Evolutionary conservation across 2,888 invertebrate genomes (phyloP).

Genomic region (Calameuta pallipes): DNA sequence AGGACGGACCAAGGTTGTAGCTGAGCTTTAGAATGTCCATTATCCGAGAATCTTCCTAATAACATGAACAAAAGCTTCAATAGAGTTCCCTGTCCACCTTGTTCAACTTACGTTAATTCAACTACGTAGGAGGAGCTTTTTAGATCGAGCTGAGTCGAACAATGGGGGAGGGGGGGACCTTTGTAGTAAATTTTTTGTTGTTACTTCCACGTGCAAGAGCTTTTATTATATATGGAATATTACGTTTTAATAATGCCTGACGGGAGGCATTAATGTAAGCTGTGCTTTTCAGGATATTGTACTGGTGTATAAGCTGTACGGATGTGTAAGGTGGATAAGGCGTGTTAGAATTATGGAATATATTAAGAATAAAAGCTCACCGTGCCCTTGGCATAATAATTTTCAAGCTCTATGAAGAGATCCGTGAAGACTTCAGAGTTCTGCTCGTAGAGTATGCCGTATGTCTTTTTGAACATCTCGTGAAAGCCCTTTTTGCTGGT

Average conservation of each 20-base stretch:
- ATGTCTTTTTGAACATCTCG: slow-evolving; percentile 94
- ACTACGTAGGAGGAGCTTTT: not conserved
- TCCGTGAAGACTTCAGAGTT: slow-evolving; percentile 93
- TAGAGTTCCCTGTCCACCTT: not conserved
- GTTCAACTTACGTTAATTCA: not conserved
- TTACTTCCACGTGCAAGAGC: not conserved
- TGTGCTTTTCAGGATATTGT: slow-evolving; percentile 9
- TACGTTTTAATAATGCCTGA: not conserved
- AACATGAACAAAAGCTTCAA: not conserved
- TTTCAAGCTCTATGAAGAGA: slow-evolving; percentile 89
- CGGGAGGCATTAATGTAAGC: not conserved
- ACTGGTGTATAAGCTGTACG: not conserved
- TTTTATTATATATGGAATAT: not conserved
- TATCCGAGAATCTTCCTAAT: not conserved
- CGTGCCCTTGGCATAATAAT: slow-evolving; percentile 84
- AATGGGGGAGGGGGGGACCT: not conserved
- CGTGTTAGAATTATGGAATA: not conserved
- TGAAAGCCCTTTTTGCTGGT: slow-evolving; percentile 90
- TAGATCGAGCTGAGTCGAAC: not conserved
- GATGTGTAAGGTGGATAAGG: not conserved
- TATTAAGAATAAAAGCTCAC: slow-evolving; percentile 43
- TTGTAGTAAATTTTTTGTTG: not conserved
- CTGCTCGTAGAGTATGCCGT: slow-evolving; percentile 94
- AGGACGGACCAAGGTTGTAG: not conserved
- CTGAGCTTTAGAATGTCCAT: not conserved